A percentile compares a stretch with the other conserved stretches of the same genome.
Evolutionary conservation across 2,113 vertebrate genomes (phyloP).

Genomic region (Clupea harengus): DNA sequence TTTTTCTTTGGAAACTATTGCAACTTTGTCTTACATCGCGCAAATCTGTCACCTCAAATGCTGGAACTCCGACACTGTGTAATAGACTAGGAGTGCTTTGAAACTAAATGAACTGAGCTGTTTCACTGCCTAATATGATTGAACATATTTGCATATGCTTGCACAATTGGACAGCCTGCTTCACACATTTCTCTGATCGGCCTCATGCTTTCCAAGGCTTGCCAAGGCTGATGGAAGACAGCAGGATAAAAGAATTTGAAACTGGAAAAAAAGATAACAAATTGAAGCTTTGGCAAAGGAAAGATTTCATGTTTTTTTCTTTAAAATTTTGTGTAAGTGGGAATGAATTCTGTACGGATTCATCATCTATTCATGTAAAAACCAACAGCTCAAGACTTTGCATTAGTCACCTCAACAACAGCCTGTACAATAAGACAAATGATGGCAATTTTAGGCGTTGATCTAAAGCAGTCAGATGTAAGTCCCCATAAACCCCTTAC

Average conservation of each 20-base stretch:
- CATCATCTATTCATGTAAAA: neutral
- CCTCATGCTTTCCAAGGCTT: neutral
- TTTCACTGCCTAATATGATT: slow-evolving; percentile 15
- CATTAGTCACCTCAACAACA: slow-evolving; percentile 22
- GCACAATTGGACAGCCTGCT: slow-evolving; percentile 21
- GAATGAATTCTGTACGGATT: slow-evolving; percentile 1
- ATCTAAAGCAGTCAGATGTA: neutral
- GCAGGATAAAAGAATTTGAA: slow-evolving; percentile 23
- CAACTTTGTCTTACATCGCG: neutral
- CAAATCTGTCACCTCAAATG: neutral
- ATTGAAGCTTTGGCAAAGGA: slow-evolving; percentile 24
- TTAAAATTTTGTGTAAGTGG: neutral
- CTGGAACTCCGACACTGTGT: neutral
- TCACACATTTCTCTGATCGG: slow-evolving; percentile 23
- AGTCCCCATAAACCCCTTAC: neutral
- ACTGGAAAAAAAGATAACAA: neutral
- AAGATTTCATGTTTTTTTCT: neutral
- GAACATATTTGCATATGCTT: slow-evolving; percentile 37
- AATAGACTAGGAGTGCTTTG: slow-evolving; percentile 5
- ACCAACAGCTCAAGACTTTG: slow-evolving; percentile 15
- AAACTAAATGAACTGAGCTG: neutral
- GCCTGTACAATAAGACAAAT: neutral
- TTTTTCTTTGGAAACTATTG: neutral
- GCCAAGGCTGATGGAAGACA: slow-evolving; percentile 25
- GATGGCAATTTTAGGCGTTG: neutral